Conservation (phyloP, 2,113 vertebrate genomes). For the human region GRCh38 chr1:215940501-215941000, state of each 20-base stretch:
- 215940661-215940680: not conserved
- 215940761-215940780: constrained; percentile 53
- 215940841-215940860: not conserved
- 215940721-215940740: not conserved
- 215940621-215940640: not conserved
- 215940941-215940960: not conserved
- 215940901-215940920: not conserved
- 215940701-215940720: not conserved
- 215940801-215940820: not conserved
- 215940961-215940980: not conserved
- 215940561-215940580: not conserved
- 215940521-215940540: not conserved
- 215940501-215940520: not conserved
- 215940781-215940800: constrained; percentile 1
- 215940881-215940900: not conserved
- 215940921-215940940: rapidly evolving
- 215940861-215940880: not conserved
- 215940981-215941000: not conserved
- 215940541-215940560: constrained; percentile 1
- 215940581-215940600: not conserved
- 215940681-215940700: not conserved
- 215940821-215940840: not conserved
- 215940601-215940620: not conserved
- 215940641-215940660: not conserved
- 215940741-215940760: not conserved